phyloP scores from a whole-genome alignment of 2,888 invertebrate genomes.

The Brenthis ino region DNA sequence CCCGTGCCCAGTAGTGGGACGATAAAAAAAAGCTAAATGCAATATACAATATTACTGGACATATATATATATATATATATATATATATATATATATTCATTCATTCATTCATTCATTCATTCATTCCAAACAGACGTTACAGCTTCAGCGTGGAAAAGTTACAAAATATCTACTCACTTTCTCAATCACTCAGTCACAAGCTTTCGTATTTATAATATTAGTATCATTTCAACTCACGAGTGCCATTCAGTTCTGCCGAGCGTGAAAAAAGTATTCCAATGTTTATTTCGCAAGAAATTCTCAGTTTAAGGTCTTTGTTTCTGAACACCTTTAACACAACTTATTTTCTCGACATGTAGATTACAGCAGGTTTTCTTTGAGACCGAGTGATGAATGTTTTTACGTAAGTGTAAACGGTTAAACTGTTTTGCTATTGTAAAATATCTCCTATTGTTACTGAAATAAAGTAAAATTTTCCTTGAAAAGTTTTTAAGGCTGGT shows the following conservation, averaged over 20 bases:
- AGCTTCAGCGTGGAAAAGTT: too few relatives aligned
- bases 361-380: slow-evolving; percentile 33
- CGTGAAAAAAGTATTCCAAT: slow-evolving; percentile 8
- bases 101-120: too few relatives aligned
- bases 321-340: slow-evolving; percentile 28
- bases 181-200: too few relatives aligned
- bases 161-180: too few relatives aligned
- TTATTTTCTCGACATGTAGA: slow-evolving; percentile 38
- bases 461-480: not conserved
- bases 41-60: too few relatives aligned
- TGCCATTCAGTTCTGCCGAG: not conserved
- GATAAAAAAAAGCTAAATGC: too few relatives aligned
- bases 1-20: too few relatives aligned
- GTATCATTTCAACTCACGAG: not conserved
- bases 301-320: slow-evolving; percentile 24
- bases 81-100: too few relatives aligned
- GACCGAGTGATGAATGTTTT: slow-evolving; percentile 34
- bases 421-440: slow-evolving; percentile 1
- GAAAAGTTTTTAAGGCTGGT: too few relatives aligned
- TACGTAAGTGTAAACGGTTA: slow-evolving; percentile 27
- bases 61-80: too few relatives aligned
- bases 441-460: not conserved
- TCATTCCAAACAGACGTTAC: too few relatives aligned
- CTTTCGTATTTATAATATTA: not conserved
- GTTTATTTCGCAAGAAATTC: slow-evolving; percentile 19